Evolutionary conservation across 1,140 invertebrate species (phyloP), one percentile per base, ranked within the genome.

Genomic region (Andricus grossulariae): DNA sequence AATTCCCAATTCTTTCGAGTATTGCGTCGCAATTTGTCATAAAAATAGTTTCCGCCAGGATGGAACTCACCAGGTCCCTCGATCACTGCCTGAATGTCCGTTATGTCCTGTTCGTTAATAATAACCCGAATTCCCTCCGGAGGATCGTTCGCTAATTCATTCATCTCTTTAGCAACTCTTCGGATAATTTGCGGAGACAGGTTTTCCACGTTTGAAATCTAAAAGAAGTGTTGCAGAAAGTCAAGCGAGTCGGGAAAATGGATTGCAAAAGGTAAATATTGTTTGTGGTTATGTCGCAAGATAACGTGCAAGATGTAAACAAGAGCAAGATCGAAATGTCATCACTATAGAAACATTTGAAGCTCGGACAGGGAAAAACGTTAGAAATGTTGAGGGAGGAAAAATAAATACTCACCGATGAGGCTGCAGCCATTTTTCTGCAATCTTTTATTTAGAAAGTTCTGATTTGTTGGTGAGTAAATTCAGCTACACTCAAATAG

Each of bases 131-230:
- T 97, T 66, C 97, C 97, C 93, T 98, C 97, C 16, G 96, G 96
- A 76, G 97, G 96, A 83, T 95, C 93, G 79, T 93, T 92, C 71
- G 93, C 93, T 78, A 98, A 91, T 81, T 96, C 95, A 83, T 94
- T 94, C 90, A 98, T 93, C 92, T 98, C 97, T 89, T 96, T 96
- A 32, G 94, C 94, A 57, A 98, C 95, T 87, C 95, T 93, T 49
- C 97, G 91, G 51, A 98, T 97, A 60, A 96, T 96, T 93, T 98
- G 97, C n/a, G 97, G 97, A 72, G 97, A 97, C 73, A 98, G 91
- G 92, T 98, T 98, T 92, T 98, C 97, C 75, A 98, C 96, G 92
- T 98, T 98, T 25, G 95, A 96, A 91, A 95, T 95, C 94, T 95
- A 83, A 75, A 91, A 88, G 13, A 76, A 66, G 57, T 78, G 76